phyloP scores from a whole-genome alignment of 2,888 invertebrate species.

The Limnephilus marmoratus region DNA sequence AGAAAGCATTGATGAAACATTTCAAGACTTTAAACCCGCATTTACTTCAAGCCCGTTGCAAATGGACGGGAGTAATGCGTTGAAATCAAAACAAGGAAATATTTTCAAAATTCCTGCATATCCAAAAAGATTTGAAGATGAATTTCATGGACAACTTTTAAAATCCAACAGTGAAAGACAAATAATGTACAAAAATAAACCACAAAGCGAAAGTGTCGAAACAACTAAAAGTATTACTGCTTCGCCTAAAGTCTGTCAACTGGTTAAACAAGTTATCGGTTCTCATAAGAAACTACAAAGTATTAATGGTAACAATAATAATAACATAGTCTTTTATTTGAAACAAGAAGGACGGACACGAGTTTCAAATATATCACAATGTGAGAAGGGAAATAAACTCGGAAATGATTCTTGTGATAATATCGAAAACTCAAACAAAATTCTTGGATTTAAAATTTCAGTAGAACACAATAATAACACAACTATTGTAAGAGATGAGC shows the following conservation, averaged over 20 bases:
- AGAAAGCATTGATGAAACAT: neutral
- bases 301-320: neutral
- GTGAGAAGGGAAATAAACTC: neutral
- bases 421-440: neutral
- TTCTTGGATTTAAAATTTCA: neutral
- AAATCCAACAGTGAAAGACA: neutral
- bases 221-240: neutral
- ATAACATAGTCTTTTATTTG: slow-evolving; percentile 7
- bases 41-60: slow-evolving; percentile 19
- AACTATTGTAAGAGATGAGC: neutral
- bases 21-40: neutral
- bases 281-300: slow-evolving; percentile 5
- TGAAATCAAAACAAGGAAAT: neutral
- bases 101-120: neutral
- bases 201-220: neutral
- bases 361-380: neutral
- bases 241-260: slow-evolving; percentile 33
- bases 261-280: slow-evolving; percentile 32
- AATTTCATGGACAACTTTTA: neutral
- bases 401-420: neutral
- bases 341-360: neutral
- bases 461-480: neutral
- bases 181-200: neutral
- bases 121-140: slow-evolving; percentile 10
- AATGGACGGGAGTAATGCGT: neutral